phyloP scores from a whole-genome alignment of 2,113 vertebrate species.

The Odobenus rosmarus region DNA sequence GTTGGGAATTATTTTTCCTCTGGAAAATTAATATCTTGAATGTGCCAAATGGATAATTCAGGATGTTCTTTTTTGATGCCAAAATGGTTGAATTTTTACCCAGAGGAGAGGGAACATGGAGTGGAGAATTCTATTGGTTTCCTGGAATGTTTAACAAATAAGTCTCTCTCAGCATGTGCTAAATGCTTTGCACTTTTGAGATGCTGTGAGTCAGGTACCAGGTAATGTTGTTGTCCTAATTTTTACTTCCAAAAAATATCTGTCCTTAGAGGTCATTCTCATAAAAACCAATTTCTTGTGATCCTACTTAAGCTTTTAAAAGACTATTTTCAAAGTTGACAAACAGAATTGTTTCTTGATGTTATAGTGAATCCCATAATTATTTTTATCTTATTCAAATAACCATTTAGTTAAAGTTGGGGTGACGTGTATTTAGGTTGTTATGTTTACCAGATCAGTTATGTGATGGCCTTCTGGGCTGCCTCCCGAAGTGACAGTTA shows the following conservation, averaged over 20 bases:
- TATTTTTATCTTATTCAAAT: slow-evolving; percentile 14
- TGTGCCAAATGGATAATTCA: slow-evolving; percentile 48
- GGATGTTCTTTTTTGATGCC: background rate
- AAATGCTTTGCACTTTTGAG: background rate
- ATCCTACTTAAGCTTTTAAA: background rate
- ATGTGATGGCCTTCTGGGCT: background rate
- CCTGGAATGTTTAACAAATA: background rate
- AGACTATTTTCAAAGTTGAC: background rate
- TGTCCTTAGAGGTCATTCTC: background rate
- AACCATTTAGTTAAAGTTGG: background rate
- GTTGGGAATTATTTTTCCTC: background rate
- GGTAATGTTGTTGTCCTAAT: background rate
- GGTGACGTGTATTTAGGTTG: background rate
- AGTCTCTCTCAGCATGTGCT: background rate
- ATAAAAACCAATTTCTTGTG: background rate
- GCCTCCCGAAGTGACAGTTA: background rate
- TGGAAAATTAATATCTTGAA: slow-evolving; percentile 63
- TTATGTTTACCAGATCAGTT: slow-evolving; percentile 23
- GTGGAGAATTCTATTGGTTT: background rate
- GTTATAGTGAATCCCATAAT: background rate
- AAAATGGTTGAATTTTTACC: background rate
- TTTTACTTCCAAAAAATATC: background rate
- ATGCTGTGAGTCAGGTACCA: background rate
- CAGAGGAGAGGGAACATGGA: background rate
- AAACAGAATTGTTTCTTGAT: background rate